Conservation (phyloP, 1,140 invertebrate species). For the Wasmannia auropunctata region DNA sequence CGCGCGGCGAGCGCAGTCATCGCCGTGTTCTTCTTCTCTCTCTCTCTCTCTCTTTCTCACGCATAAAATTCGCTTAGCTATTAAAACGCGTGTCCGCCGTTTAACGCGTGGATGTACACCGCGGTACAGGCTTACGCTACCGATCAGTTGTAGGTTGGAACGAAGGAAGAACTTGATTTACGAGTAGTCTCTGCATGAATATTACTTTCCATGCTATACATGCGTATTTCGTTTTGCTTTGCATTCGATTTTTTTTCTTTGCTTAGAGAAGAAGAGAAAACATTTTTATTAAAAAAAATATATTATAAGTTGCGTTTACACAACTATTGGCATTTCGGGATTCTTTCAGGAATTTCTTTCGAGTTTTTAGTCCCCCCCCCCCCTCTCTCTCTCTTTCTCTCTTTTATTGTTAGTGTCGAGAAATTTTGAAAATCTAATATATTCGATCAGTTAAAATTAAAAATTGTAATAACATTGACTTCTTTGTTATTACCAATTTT, state of each 20-base stretch:
- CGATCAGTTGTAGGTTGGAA: constrained; percentile 41
- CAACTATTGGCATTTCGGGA: no score
- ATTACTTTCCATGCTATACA: constrained; percentile 21
- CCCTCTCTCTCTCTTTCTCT: not conserved
- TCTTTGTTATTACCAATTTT: not conserved
- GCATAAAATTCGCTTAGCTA: constrained; percentile 45
- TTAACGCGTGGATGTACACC: constrained; percentile 31
- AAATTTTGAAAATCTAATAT: no score
- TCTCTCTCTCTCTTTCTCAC: no score
- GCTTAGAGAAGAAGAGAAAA: not conserved
- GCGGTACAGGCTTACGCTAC: constrained; percentile 31
- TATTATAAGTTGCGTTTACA: not conserved
- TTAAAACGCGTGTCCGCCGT: constrained; percentile 49
- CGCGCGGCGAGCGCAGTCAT: constrained; percentile 6
- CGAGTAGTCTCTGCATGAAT: constrained; percentile 38
- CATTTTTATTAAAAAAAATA: not conserved
- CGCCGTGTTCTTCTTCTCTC: constrained; percentile 34
- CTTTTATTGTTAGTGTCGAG: no score
- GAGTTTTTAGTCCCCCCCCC: no score
- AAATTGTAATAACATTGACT: not conserved
- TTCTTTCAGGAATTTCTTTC: not conserved
- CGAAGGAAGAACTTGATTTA: constrained; percentile 51
- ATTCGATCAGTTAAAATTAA: no score
- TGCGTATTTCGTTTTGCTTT: constrained; percentile 1
- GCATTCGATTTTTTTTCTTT: not conserved